A percentile compares a stretch with the other conserved stretches of the same genome.
phyloP scores from a whole-genome alignment of 53 echinoderm and acorn worm genomes.

The Astropecten irregularis region DNA sequence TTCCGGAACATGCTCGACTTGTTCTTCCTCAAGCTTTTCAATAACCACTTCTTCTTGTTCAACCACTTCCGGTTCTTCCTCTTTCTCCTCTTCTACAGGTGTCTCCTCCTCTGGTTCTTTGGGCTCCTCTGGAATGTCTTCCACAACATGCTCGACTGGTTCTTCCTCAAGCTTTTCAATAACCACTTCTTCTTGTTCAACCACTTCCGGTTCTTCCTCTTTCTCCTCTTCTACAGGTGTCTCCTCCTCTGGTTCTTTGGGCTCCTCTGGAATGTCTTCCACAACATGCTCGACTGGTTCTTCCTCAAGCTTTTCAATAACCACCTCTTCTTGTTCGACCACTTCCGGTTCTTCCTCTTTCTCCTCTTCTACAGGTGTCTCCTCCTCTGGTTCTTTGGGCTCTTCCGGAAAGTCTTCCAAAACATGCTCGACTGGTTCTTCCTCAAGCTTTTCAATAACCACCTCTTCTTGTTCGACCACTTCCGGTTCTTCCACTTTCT shows the following conservation, averaged over 20 bases:
- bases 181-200: neutral
- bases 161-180: neutral
- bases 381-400: neutral
- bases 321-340: neutral
- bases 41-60: neutral
- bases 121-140: too few species aligned
- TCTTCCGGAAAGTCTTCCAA: neutral
- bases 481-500: conserved; percentile 10
- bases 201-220: conserved; percentile 3
- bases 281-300: conserved; percentile 4
- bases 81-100: neutral
- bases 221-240: neutral
- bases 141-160: too few species aligned
- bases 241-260: neutral
- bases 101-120: conserved; percentile 1
- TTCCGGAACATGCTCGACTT: neutral
- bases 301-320: neutral
- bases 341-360: neutral
- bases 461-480: conserved; percentile 12
- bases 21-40: conserved; percentile 24
- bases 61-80: conserved; percentile 30
- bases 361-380: neutral
- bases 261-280: conserved; percentile 8
- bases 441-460: conserved; percentile 7
- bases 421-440: neutral